These are phyloP conservation scores for Zaprionus lachaisei DNA, from an alignment of 1,140 invertebrate genomes.

Conservation along the genomic window DNA sequence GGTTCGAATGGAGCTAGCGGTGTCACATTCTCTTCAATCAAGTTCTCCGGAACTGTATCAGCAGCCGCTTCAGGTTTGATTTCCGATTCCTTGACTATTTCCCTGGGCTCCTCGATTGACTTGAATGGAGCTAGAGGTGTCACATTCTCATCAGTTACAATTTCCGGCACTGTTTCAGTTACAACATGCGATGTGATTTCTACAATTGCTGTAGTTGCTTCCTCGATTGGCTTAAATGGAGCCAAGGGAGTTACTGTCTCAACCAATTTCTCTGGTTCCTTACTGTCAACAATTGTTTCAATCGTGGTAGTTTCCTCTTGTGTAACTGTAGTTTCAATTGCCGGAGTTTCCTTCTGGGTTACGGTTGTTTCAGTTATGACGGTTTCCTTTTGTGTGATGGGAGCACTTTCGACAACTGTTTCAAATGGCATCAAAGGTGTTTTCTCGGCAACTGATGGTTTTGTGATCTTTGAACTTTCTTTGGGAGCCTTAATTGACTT, in stretches of 20 bases:
- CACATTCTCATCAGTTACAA: not conserved
- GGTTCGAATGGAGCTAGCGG: constrained; percentile 22
- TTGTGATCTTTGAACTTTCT: not conserved
- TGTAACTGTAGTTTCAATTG: not conserved
- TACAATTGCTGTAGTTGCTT: not conserved
- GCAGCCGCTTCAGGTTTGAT: not conserved
- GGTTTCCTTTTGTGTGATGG: not conserved
- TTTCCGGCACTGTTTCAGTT: constrained; percentile 1
- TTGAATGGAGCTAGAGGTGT: constrained; percentile 23
- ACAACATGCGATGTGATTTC: not conserved
- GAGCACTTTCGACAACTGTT: not conserved
- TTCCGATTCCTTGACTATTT: not conserved
- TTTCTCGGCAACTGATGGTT: not conserved
- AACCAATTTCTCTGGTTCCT: not conserved
- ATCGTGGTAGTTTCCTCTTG: not conserved
- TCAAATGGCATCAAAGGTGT: constrained; percentile 4
- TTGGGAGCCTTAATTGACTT: not conserved
- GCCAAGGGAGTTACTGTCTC: not conserved
- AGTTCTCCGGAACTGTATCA: not conserved
- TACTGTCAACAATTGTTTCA: not conserved
- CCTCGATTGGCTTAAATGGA: constrained; percentile 17
- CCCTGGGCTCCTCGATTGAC: not conserved
- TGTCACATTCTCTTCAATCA: not conserved
- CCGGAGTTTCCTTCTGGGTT: not conserved
- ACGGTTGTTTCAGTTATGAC: not conserved